Evolutionary conservation across 2,888 invertebrate genomes (phyloP).

Genomic region (Caenorhabditis virilis): DNA sequence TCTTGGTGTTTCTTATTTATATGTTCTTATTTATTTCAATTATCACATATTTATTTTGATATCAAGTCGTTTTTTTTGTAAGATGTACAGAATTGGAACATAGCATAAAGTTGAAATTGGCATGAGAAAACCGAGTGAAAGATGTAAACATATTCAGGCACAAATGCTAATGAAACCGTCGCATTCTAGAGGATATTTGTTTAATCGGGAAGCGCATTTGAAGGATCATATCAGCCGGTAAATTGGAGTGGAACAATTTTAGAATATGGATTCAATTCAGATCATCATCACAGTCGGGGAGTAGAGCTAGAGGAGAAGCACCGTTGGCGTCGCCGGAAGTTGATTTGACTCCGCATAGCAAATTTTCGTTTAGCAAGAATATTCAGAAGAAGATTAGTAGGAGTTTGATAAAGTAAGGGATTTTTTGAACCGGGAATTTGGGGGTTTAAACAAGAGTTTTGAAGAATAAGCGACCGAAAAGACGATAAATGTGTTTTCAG

Average conservation of each 20-base stretch:
- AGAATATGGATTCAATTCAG: not conserved
- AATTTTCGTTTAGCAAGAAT: slow-evolving; percentile 6
- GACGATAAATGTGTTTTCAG: no score
- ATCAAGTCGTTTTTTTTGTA: not conserved
- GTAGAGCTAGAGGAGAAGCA: slow-evolving; percentile 1
- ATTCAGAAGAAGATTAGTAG: slow-evolving; percentile 6
- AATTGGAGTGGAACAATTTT: not conserved
- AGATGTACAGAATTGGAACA: no score
- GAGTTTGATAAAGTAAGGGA: slow-evolving; percentile 2
- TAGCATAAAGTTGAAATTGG: no score
- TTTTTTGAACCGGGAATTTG: no score
- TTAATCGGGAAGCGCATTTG: not conserved
- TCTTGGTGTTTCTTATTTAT: not conserved
- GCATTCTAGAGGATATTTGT: not conserved
- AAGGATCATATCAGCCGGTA: not conserved
- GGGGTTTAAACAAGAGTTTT: no score
- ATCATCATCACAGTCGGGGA: not conserved
- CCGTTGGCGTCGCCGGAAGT: slow-evolving; percentile 6
- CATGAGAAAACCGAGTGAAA: no score
- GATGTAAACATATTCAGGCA: slow-evolving; percentile 5
- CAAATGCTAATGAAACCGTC: slow-evolving; percentile 7
- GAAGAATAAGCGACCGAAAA: no score
- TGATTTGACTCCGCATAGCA: not conserved
- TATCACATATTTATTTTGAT: slow-evolving; percentile 1
- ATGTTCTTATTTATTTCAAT: not conserved